These are phyloP conservation scores for Neosalanx taihuensis DNA, from an alignment of 2,797 vertebrate genomes.

Conservation along the genomic window DNA sequence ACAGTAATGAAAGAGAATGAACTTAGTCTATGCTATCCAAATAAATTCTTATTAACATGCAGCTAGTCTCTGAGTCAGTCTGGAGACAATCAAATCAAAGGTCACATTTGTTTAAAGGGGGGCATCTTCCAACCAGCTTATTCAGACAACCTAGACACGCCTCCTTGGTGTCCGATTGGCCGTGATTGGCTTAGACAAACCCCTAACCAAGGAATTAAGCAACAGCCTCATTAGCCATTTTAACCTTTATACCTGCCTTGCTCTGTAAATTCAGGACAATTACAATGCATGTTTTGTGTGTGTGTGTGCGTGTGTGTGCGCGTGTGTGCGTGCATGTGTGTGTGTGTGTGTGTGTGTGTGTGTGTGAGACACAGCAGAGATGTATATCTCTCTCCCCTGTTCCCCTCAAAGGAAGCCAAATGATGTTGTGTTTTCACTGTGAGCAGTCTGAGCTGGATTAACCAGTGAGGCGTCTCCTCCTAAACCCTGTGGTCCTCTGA, in stretches of 20 bases:
- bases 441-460: constrained; percentile 16
- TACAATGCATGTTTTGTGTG: too few species aligned
- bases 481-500: not conserved
- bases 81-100: not conserved
- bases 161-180: not conserved
- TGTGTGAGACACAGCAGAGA: constrained; percentile 3
- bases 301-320: constrained; percentile 6
- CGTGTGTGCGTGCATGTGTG: not conserved
- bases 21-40: not conserved
- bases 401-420: constrained; percentile 13
- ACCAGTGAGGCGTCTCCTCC: constrained; percentile 11
- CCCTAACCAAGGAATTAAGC: constrained; percentile 35
- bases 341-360: not conserved
- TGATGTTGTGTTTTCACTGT: constrained; percentile 6
- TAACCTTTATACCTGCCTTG: not conserved
- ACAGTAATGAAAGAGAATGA: not conserved
- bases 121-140: not conserved
- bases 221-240: constrained; percentile 29
- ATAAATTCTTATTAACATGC: not conserved
- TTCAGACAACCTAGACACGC: not conserved
- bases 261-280: too few species aligned
- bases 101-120: not conserved
- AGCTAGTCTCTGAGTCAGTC: not conserved
- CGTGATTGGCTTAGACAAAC: constrained; percentile 35
- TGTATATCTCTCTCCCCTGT: constrained; percentile 10